Evolutionary conservation across 2,797 vertebrate species (phyloP).

Genomic region (Alcedo atthis): DNA sequence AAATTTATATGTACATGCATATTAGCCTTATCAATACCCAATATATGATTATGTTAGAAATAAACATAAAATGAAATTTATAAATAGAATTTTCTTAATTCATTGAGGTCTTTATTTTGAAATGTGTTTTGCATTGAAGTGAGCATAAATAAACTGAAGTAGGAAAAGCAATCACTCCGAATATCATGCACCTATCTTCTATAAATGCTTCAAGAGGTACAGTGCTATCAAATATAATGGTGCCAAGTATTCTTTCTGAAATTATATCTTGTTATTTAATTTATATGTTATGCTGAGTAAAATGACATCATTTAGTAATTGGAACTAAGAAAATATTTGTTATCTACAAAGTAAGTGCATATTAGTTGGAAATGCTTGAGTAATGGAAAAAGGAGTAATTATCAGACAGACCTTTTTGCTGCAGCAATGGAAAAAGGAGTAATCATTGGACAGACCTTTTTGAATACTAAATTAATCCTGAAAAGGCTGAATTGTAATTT

Average conservation of each 20-base stretch:
- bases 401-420: neutral
- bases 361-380: neutral
- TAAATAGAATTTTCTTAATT: neutral
- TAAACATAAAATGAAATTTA: neutral
- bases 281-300: neutral
- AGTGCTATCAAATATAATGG: neutral
- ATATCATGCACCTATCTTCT: neutral
- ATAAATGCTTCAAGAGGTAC: slow-evolving; percentile 23
- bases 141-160: neutral
- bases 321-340: slow-evolving; percentile 31
- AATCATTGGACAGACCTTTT: neutral
- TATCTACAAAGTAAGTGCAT: slow-evolving; percentile 1
- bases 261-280: slow-evolving; percentile 53
- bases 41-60: neutral
- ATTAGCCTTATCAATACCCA: neutral
- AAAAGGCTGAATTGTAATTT: neutral
- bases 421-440: neutral
- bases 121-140: neutral
- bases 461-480: fast-evolving
- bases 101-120: neutral
- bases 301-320: slow-evolving; percentile 42
- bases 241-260: slow-evolving; percentile 24
- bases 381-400: neutral
- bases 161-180: neutral
- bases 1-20: neutral